These are phyloP conservation scores for Liopterus haemorrhoidalis DNA, from an alignment of 2,888 invertebrate genomes.

Conservation along the genomic window DNA sequence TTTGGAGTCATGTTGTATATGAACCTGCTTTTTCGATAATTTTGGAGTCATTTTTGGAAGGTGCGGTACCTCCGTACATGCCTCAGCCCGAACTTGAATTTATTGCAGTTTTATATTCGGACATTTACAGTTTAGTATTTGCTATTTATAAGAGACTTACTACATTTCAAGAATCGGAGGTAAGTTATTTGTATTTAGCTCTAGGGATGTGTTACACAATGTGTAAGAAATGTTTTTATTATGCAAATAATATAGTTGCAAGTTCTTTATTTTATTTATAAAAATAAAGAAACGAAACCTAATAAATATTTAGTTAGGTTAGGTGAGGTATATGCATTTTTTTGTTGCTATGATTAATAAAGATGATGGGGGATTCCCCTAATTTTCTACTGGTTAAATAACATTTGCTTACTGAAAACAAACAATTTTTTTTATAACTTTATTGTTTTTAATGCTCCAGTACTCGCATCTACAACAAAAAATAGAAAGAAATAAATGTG, in stretches of 20 bases:
- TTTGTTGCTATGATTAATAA: too few species aligned
- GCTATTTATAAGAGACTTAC: constrained; percentile 69
- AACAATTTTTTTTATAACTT: too few species aligned
- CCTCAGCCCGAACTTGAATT: constrained; percentile 42
- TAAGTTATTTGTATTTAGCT: constrained; percentile 37
- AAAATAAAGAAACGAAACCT: too few species aligned
- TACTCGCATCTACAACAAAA: too few species aligned
- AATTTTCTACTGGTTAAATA: too few species aligned
- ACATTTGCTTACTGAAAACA: too few species aligned
- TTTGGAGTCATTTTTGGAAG: constrained; percentile 40
- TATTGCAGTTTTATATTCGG: constrained; percentile 49
- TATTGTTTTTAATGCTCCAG: too few species aligned
- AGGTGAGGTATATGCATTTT: too few species aligned
- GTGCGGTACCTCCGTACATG: constrained; percentile 43
- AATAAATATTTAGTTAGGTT: too few species aligned
- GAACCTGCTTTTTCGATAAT: constrained; percentile 36
- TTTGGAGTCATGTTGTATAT: constrained; percentile 43
- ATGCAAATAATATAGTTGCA: neutral
- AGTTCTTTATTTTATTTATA: neutral
- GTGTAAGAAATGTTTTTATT: neutral
- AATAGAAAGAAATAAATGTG: too few species aligned
- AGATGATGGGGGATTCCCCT: too few species aligned
- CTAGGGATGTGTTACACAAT: constrained; percentile 13
- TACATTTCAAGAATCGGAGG: constrained; percentile 72
- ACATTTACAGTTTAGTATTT: constrained; percentile 61